Evolutionary conservation across 2,797 vertebrate genomes (phyloP).

Genomic region (Corythornis leucogaster): DNA sequence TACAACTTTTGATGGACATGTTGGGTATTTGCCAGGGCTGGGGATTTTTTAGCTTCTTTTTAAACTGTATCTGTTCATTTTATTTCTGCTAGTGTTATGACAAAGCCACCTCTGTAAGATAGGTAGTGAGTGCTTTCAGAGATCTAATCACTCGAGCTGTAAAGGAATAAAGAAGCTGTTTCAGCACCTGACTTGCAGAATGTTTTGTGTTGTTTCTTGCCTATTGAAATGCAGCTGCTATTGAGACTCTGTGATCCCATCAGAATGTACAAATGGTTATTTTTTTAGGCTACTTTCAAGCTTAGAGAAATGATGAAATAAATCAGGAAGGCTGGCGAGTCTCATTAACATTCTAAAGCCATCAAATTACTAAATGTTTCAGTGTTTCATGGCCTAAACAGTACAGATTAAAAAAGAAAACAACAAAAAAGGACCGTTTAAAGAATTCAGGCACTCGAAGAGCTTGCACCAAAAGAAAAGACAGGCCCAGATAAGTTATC

Average conservation of each 20-base stretch:
- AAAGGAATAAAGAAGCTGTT: constrained; percentile 55
- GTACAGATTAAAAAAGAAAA: neutral
- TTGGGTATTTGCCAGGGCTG: constrained; percentile 6
- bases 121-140: constrained; percentile 14
- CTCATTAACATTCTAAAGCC: constrained; percentile 28
- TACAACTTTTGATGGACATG: neutral
- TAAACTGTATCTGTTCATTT: neutral
- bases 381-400: constrained; percentile 1
- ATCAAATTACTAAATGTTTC: neutral
- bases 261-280: neutral
- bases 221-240: constrained; percentile 39
- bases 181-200: constrained; percentile 35
- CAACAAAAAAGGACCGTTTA: neutral
- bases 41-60: neutral
- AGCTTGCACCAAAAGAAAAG: neutral
- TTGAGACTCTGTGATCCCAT: neutral
- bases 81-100: neutral
- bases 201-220: constrained; percentile 36
- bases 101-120: constrained; percentile 7
- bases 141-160: constrained; percentile 12
- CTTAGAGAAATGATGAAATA: constrained; percentile 26
- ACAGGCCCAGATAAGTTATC: neutral
- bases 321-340: constrained; percentile 11
- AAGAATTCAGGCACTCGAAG: rapidly evolving
- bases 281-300: constrained; percentile 15